Evolutionary conservation across 2,113 vertebrate species (phyloP), one percentile per base, ranked within the genome.

Genomic region (Sarotherodon lohbergeri): DNA sequence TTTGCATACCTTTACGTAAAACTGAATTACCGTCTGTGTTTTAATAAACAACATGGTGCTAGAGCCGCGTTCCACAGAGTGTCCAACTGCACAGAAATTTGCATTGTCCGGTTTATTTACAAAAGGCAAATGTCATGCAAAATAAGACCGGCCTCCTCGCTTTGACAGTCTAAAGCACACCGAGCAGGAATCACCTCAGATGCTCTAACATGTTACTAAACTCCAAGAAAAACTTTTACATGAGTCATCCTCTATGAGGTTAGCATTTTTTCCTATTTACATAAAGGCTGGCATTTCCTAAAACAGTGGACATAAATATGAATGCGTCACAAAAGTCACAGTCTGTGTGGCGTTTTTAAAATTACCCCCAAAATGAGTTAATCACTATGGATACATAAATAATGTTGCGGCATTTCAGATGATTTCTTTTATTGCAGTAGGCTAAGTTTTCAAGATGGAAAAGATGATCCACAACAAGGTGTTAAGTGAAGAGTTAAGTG

Each of bases 101-200:
- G 92, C 86, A 91, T 93, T 2, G 22, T 66, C 57, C 1, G 12
- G 80, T 55, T 63, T 71, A 85, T 84, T 88, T 48, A 50, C 19
- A 66, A 73, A 87, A 46, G 84, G n/a, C 43, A 93, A 90, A 91
- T 79, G 14, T 86, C 1, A 93, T 91, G 92, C 86, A 93, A 93
- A 93, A 8, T 12, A 13, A n/a, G 0, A 10, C 0, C 63, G 19
- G 41, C 50, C 13, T 12, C 3, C 56, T 63, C 4, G 63, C 6
- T 22, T 3, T 29, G 50, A 19, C 3, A 16, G 34, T 39, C 16
- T 3, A 14, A 39, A 5, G 56, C 46, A 19, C 63, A 32, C 5
- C 0, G 36, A 78, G 61, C 80, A 82, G 84, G 63, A 59, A 63
- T 71, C 76, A 41, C 50, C 85, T 55, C 14, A 14, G 11, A 7